phyloP scores from a whole-genome alignment of 2,797 vertebrate species.

The Sciurus vulgaris region DNA sequence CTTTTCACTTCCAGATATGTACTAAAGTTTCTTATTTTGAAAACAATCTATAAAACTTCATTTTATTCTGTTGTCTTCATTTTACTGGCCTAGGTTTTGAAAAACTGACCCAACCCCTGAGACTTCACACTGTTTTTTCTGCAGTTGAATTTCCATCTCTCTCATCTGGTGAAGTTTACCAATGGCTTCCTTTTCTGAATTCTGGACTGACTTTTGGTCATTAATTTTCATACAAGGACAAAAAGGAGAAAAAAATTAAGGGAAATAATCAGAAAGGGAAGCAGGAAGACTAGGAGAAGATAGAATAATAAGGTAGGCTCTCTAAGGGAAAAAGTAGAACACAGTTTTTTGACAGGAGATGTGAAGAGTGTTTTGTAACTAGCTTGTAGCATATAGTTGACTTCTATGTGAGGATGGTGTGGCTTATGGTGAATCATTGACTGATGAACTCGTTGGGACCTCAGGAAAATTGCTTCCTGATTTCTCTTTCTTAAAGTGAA shows the following conservation, averaged over 20 bases:
- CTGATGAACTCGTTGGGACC: not conserved
- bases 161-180: not conserved
- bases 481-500: not conserved
- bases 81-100: not conserved
- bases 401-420: not conserved
- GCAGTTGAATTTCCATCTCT: conserved; percentile 9
- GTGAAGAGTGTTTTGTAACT: not conserved
- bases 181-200: not conserved
- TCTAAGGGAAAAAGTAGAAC: not conserved
- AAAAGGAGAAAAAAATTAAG: not conserved
- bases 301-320: not conserved
- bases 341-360: conserved; percentile 23
- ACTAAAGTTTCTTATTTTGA: not conserved
- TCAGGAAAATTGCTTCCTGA: not conserved
- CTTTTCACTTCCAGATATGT: not conserved
- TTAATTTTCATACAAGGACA: not conserved
- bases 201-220: not conserved
- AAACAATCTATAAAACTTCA: not conserved
- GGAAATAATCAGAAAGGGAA: not conserved
- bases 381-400: not conserved
- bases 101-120: not conserved
- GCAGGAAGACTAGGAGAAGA: conserved; percentile 4
- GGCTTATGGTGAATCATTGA: not conserved
- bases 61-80: conserved; percentile 41
- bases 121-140: conserved; percentile 12